Evolutionary conservation across 2,797 vertebrate species (phyloP), one percentile per base, ranked within the genome.

Genomic region (Anas bahamensis): DNA sequence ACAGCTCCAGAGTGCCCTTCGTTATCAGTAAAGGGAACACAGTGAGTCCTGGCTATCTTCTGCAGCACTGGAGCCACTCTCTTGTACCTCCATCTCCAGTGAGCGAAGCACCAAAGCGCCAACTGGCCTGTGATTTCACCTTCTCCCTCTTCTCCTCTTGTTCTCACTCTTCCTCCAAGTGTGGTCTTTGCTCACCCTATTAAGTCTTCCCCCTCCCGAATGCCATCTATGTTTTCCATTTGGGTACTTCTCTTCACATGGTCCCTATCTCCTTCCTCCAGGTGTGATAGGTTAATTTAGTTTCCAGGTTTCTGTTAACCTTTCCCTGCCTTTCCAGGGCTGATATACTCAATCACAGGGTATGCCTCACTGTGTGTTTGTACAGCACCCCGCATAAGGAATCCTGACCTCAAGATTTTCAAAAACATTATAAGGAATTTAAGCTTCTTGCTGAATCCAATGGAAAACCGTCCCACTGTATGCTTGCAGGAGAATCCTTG

Each of bases 181-280:
- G 41, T 60, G 60, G 60, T 70, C 86, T 91, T 83, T 85, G 23
- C 72, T 91, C 77, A 84, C 41, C 18, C 56, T 86, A 18, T 76
- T 73, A 88, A 83, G 86, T 53, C 55, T 53, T 82, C 44, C 37
- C 91, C 44, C 88, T 88, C 55, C 57, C 57, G 50, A 79, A 68
- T 33, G 35, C 41, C 83, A 86, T 73, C 56, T 5, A 19, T 33
- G 33, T 57, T 79, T 92, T 84, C 68, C 76, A 11, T 92, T 76
- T 92, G 71, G 64, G 35, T 57, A 64, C 56, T 73, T 79, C 60
- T 89, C 83, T 94, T 85, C 73, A 71, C 63, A 31, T 83, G 33
- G 71, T 88, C 41, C 44, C 95, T 96, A 96, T 96, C 96, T 96
- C 80, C 64, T 50, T 86, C 88, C 74, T 74, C 73, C 93, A 95